These are phyloP conservation scores for Diplodus sargus DNA, from an alignment of 2,797 vertebrate species.

Conservation along the genomic window DNA sequence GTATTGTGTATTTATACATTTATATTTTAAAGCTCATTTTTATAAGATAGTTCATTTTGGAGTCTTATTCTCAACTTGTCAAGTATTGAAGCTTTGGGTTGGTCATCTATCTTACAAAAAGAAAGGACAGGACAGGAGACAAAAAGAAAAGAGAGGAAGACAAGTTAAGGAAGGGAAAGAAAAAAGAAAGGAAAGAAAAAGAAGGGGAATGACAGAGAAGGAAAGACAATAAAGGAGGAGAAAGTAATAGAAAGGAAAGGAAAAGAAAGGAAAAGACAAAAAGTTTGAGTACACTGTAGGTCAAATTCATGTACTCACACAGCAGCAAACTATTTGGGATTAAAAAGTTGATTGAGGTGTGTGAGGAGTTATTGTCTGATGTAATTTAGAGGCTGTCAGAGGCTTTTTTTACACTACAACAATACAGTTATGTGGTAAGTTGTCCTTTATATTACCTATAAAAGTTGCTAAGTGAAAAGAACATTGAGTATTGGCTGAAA, in stretches of 20 bases:
- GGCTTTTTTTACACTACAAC: background rate
- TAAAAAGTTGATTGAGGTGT: conserved; percentile 1
- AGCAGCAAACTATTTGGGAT: background rate
- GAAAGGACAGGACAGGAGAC: too few species aligned
- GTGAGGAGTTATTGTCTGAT: background rate
- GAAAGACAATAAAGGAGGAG: too few species aligned
- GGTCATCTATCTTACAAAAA: too few species aligned
- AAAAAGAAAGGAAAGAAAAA: background rate
- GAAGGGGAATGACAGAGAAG: background rate
- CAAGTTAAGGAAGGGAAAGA: too few species aligned
- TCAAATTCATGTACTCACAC: background rate
- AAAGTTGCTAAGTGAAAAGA: background rate
- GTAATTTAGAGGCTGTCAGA: background rate
- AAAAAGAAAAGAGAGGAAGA: too few species aligned
- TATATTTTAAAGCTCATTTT: background rate
- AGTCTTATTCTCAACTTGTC: too few species aligned
- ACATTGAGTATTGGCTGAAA: background rate
- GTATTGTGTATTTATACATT: background rate
- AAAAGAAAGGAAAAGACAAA: background rate
- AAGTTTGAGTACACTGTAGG: background rate
- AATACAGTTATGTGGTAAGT: background rate
- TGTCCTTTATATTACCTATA: background rate
- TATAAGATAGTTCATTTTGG: too few species aligned
- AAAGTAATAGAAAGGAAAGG: background rate
- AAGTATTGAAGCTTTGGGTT: too few species aligned